Evolutionary conservation across 2,113 vertebrate species (phyloP), one percentile per base, ranked within the genome.

Genomic region (Lepus americanus): DNA sequence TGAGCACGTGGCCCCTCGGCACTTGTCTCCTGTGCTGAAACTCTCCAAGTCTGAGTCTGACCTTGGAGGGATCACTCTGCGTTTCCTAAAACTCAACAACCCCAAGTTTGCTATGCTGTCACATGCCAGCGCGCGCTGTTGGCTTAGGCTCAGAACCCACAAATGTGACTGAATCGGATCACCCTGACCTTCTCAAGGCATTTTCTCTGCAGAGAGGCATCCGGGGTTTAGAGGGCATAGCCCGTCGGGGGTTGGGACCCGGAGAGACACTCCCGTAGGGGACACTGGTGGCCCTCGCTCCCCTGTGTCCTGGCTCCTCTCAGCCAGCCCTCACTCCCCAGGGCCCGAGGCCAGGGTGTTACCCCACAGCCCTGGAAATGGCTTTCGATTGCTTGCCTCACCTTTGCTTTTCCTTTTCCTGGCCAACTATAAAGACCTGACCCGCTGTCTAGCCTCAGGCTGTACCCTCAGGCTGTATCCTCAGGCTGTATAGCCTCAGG

Each of bases 91-190:
- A 92, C 72, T 82, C 53, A 63, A 9, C 51, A 27, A 36, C 70
- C 83, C 87, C 53, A 51, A 44, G 33, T 93, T 70, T 87, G 79
- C 31, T 63, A 76, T 83, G 53, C 20, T 80, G 69, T 92, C 59
- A 77, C 90, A 69, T 59, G 72, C 69, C 69, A 29, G 19, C n/a
- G 72, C 33, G 12, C 44, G 19, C 53, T 70, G 19, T 83, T 39
- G 33, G 70, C 66, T 90, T 83, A 61, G 66, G 51, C 70, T 67
- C n/a, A 53, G 36, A 90, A 84, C 39, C 53, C 73, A 85, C 16
- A 85, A 80, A 67, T 84, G 39, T 77, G 85, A 70, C 2, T 89
- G 87, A 63, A 73, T 95, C 89, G 82, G 86, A 20, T 92, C 78
- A 36, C 70, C 61, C 1, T 91, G 39, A 95, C 84, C 36, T 88